These are phyloP conservation scores for Phrynocephalus versicolor DNA, from an alignment of 2,113 vertebrate species.

Conservation along the genomic window DNA sequence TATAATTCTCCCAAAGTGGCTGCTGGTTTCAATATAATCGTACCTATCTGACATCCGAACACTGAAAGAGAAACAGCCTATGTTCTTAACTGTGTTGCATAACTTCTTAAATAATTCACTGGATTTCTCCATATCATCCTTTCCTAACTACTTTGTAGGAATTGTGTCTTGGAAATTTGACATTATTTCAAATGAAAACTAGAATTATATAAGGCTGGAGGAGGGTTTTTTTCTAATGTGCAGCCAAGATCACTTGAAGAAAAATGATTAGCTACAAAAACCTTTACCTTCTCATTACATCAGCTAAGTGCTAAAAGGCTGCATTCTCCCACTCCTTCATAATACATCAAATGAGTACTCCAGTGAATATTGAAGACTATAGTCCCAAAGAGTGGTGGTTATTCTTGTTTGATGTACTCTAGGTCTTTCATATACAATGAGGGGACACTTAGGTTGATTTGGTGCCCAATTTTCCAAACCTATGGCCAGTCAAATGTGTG, in stretches of 20 bases:
- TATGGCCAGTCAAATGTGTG: neutral
- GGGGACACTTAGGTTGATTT: neutral
- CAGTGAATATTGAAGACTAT: neutral
- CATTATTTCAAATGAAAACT: neutral
- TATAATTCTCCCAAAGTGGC: neutral
- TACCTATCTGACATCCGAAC: slow-evolving; percentile 28
- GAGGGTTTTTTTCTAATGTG: neutral
- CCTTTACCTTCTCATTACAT: neutral
- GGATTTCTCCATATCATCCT: neutral
- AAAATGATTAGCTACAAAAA: neutral
- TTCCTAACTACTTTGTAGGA: neutral
- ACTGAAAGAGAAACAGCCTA: rapidly evolving
- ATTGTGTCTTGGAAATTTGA: neutral
- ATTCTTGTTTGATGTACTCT: neutral
- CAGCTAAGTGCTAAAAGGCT: neutral
- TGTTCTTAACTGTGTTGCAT: slow-evolving; percentile 10
- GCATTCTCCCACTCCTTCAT: neutral
- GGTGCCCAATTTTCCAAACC: neutral
- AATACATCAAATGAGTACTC: neutral
- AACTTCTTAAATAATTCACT: neutral
- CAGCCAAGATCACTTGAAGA: neutral
- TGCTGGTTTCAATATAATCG: slow-evolving; percentile 39
- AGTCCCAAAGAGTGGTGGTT: neutral
- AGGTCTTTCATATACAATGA: too few relatives aligned
- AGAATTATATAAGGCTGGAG: neutral